Conservation (phyloP, 2,888 invertebrate genomes). For the Dynastes tityus region DNA sequence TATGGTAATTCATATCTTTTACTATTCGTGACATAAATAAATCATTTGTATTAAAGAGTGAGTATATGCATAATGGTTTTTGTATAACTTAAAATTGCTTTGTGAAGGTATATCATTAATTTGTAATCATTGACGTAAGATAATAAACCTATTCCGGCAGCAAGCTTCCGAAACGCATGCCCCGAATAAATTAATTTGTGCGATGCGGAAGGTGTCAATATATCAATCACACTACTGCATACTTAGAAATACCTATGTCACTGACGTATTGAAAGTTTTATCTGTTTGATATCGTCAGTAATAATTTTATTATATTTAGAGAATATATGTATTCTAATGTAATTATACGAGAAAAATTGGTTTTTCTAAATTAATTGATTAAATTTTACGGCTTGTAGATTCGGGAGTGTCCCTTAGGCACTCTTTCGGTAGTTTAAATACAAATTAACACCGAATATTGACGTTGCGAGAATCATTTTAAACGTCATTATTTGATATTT, state of each 20-base stretch:
- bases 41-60: background rate
- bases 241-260: background rate
- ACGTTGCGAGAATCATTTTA: no score
- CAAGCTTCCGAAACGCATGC: background rate
- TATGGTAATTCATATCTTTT: background rate
- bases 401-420: no score
- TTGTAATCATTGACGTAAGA: background rate
- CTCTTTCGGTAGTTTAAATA: no score
- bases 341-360: no score
- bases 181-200: background rate
- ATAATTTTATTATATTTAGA: background rate
- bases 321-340: background rate
- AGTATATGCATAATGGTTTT: background rate
- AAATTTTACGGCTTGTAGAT: no score
- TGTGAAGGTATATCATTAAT: background rate
- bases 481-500: no score
- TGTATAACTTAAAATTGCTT: background rate
- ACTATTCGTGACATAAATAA: background rate
- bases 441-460: no score
- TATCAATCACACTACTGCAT: background rate
- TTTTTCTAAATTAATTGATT: no score
- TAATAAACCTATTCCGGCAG: background rate
- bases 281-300: background rate
- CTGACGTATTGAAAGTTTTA: background rate
- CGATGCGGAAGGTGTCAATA: background rate